phyloP scores from a whole-genome alignment of 1,140 invertebrate species.

The Pomacea maculata region DNA sequence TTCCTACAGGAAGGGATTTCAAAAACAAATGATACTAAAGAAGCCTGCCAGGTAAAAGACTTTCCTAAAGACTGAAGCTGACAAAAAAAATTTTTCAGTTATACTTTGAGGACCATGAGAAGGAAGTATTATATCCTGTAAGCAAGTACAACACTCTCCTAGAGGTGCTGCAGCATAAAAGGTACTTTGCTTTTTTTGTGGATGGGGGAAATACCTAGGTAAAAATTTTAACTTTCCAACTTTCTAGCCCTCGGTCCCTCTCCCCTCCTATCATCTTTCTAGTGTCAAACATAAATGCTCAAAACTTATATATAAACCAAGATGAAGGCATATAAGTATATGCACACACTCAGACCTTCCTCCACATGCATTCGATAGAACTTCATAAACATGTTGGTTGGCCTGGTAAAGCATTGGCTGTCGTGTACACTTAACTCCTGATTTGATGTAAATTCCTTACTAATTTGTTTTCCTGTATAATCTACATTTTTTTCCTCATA shows the following conservation, averaged over 20 bases:
- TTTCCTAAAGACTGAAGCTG: not conserved
- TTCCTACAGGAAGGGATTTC: no score
- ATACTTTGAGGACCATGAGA: conserved; percentile 81
- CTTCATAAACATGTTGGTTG: not conserved
- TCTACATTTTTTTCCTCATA: not conserved
- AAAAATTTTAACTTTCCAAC: no score
- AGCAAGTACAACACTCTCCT: conserved; percentile 71
- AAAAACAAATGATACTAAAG: no score
- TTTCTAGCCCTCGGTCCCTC: no score
- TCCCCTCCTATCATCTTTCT: not conserved
- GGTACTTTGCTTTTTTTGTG: conserved; percentile 62
- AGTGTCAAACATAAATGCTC: not conserved
- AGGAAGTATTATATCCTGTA: conserved; percentile 73
- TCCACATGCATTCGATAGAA: not conserved
- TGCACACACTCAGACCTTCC: not conserved
- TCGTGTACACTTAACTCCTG: not conserved
- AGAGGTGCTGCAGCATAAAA: conserved; percentile 73
- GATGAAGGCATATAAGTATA: not conserved
- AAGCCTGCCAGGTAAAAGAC: no score
- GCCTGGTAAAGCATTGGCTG: not conserved
- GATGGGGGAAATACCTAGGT: no score
- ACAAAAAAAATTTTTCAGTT: conserved; percentile 65
- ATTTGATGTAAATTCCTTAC: not conserved
- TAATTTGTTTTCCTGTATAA: not conserved
- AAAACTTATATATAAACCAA: not conserved